Percentiles rank a stretch among this genome's conserved stretches.
Evolutionary conservation across 1,140 invertebrate species (phyloP).

Genomic region (Cheumatopsyche charites): DNA sequence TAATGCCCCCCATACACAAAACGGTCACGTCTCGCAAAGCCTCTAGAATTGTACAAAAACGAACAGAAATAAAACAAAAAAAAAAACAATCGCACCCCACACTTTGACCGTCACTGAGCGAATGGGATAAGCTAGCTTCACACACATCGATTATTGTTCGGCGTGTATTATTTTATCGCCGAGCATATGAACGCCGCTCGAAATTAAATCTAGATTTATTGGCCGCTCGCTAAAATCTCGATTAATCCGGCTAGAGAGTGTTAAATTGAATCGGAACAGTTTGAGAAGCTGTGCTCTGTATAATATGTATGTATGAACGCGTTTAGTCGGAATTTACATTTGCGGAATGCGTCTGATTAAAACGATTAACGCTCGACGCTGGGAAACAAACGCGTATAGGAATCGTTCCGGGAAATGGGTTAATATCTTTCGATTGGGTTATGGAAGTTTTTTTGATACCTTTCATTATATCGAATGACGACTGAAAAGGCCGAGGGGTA

Average conservation of each 20-base stretch:
- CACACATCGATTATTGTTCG: slow-evolving; percentile 9
- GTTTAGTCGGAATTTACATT: too few relatives aligned
- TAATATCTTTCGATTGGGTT: too few relatives aligned
- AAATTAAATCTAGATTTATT: slow-evolving; percentile 30
- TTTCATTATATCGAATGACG: too few relatives aligned
- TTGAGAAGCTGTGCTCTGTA: not conserved
- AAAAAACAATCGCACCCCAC: not conserved
- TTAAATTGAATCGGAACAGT: not conserved
- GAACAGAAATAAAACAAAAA: too few relatives aligned
- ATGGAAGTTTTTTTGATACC: too few relatives aligned
- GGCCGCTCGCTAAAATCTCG: slow-evolving; percentile 1
- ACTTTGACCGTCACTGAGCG: slow-evolving; percentile 1
- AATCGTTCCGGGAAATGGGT: slow-evolving; percentile 19
- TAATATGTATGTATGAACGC: not conserved
- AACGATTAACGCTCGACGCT: not conserved
- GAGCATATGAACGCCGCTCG: slow-evolving; percentile 10
- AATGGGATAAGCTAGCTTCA: not conserved
- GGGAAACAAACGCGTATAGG: not conserved
- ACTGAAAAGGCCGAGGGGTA: too few relatives aligned
- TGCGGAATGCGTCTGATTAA: too few relatives aligned
- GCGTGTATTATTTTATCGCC: slow-evolving; percentile 26
- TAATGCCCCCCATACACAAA: too few relatives aligned
- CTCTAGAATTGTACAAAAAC: too few relatives aligned
- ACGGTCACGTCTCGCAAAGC: too few relatives aligned
- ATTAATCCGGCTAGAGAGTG: too few relatives aligned